phyloP scores from a whole-genome alignment of 1,140 invertebrate genomes.

The Calliphora vicina region DNA sequence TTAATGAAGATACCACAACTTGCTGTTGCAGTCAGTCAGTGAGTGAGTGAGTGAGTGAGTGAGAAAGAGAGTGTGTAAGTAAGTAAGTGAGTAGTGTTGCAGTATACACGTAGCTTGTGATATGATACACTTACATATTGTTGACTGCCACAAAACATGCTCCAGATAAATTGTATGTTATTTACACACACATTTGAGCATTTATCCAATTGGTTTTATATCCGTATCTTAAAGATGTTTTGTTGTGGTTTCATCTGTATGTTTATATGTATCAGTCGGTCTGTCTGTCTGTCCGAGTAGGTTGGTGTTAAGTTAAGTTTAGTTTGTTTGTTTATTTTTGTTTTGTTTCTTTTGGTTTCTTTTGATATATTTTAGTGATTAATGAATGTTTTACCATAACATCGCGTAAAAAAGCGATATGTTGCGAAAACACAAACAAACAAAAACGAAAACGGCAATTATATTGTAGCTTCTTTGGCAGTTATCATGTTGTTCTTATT shows the following conservation, averaged over 20 bases:
- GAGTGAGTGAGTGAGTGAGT: too few relatives aligned
- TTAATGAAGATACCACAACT: conserved; percentile 26
- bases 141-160: conserved; percentile 19
- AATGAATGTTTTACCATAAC: conserved; percentile 32
- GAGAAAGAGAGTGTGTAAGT: not conserved
- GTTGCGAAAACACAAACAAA: conserved; percentile 14
- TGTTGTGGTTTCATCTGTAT: too few relatives aligned
- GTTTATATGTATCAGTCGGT: too few relatives aligned
- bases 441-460: not conserved
- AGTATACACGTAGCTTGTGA: not conserved
- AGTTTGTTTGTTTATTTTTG: not conserved
- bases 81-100: not conserved
- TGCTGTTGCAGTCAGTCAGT: not conserved
- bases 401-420: conserved; percentile 25
- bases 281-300: too few relatives aligned
- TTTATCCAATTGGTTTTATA: not conserved
- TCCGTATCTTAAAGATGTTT: conserved; percentile 27
- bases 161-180: conserved; percentile 10
- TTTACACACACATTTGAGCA: not conserved
- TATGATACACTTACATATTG: conserved; percentile 17
- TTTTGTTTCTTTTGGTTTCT: not conserved
- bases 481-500: conserved; percentile 36
- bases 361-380: conserved; percentile 21
- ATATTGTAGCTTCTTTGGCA: conserved; percentile 23
- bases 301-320: not conserved